A percentile compares a stretch with the other conserved stretches of the same genome.
phyloP scores from a whole-genome alignment of 2,113 vertebrate genomes.

The Sylvilagus bachmani region DNA sequence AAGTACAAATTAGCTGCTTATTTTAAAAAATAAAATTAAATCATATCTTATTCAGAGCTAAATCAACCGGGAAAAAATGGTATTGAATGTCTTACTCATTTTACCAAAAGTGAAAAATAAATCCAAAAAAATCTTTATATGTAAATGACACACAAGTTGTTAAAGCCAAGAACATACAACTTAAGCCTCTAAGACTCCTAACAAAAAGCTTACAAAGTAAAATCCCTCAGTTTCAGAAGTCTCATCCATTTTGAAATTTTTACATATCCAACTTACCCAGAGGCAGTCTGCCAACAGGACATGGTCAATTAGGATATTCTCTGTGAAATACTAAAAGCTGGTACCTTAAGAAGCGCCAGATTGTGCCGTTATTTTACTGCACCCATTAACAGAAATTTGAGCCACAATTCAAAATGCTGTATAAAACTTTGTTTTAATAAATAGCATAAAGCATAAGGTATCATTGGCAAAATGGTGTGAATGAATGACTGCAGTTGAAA shows the following conservation, averaged over 20 bases:
- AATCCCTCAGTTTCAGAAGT: background rate
- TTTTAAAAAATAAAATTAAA: slow-evolving; percentile 20
- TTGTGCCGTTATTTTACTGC: background rate
- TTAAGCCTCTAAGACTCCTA: background rate
- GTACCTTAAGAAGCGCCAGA: background rate
- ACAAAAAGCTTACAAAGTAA: slow-evolving; percentile 19
- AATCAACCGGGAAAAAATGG: background rate
- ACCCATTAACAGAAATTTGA: slow-evolving; percentile 1
- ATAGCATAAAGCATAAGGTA: background rate
- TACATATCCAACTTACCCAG: background rate
- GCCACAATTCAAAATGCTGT: background rate
- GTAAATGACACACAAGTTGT: background rate
- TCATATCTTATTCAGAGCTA: slow-evolving; percentile 8
- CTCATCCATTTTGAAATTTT: background rate
- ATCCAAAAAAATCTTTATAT: background rate
- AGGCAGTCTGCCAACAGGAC: background rate
- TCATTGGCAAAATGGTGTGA: slow-evolving; percentile 15
- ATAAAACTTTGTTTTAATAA: slow-evolving; percentile 31
- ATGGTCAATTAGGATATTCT: background rate
- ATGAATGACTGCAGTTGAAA: slow-evolving; percentile 13
- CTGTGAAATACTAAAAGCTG: background rate
- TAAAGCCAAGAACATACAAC: background rate
- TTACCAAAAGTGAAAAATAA: background rate
- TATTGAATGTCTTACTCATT: too few species aligned
- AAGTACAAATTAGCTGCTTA: background rate